A percentile compares a stretch with the other conserved stretches of the same genome.
Conservation (phyloP, 2,797 vertebrate species). For the Prunella strophiata region DNA sequence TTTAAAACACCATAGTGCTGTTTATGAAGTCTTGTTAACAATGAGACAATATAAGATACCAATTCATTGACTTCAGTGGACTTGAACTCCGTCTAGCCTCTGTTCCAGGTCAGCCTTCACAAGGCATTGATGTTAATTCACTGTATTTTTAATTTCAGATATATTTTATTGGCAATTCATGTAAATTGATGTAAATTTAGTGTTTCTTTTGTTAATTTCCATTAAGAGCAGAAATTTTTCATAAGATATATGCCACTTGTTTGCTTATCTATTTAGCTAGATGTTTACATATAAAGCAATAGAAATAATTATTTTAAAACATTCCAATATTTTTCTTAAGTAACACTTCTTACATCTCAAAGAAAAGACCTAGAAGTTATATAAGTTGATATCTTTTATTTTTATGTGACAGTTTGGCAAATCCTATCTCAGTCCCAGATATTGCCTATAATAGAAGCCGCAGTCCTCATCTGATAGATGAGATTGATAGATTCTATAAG, state of each 20-base stretch:
- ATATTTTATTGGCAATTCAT: neutral
- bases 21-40: neutral
- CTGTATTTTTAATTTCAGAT: neutral
- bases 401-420: neutral
- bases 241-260: neutral
- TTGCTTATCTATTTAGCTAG: neutral
- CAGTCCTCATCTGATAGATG: neutral
- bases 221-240: neutral
- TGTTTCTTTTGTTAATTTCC: neutral
- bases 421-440: neutral
- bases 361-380: neutral
- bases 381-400: neutral
- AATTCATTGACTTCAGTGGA: neutral
- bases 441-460: neutral
- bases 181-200: neutral
- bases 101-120: neutral
- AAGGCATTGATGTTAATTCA: neutral
- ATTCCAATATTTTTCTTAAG: neutral
- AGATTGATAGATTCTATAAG: neutral
- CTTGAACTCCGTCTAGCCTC: neutral
- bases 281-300: neutral
- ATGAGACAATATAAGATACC: neutral
- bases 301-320: neutral
- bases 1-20: neutral
- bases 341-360: neutral